phyloP scores from a whole-genome alignment of 2,888 invertebrate genomes.

The Stenichneumon culpator region DNA sequence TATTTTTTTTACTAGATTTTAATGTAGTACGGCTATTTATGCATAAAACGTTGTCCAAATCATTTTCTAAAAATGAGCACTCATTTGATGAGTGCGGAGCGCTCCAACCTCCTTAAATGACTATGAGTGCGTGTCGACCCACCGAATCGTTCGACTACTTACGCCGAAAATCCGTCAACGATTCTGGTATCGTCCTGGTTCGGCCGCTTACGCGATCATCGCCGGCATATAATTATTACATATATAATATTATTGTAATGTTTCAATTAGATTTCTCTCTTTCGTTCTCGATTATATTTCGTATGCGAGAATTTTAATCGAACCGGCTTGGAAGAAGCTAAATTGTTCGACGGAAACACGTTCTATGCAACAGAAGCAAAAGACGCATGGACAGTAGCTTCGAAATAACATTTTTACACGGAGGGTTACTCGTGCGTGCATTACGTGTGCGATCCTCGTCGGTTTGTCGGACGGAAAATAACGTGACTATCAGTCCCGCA shows the following conservation, averaged over 20 bases:
- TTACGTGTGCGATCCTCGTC: slow-evolving; percentile 21
- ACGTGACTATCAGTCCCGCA: background rate
- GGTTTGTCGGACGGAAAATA: background rate
- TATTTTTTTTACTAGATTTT: background rate
- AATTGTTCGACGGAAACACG: slow-evolving; percentile 45
- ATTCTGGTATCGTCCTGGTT: slow-evolving; percentile 28
- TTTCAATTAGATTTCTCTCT: slow-evolving; percentile 54
- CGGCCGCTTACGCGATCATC: slow-evolving; percentile 46
- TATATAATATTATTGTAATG: slow-evolving; percentile 14
- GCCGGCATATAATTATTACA: slow-evolving; percentile 10
- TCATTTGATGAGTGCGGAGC: background rate
- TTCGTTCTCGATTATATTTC: slow-evolving; percentile 2
- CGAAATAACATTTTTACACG: slow-evolving; percentile 36
- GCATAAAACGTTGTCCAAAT: background rate
- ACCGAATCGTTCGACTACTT: slow-evolving; percentile 30
- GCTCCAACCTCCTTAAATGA: slow-evolving; percentile 24
- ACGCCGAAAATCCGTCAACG: slow-evolving; percentile 47
- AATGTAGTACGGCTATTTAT: background rate
- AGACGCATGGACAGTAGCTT: background rate
- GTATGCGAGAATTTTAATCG: slow-evolving; percentile 43
- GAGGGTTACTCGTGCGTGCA: slow-evolving; percentile 5
- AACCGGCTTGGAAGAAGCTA: slow-evolving; percentile 54
- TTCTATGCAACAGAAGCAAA: slow-evolving; percentile 11
- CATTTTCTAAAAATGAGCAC: background rate
- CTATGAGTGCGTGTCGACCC: slow-evolving; percentile 42